Evolutionary conservation across 2,113 vertebrate genomes (phyloP).

Genomic region (Neofelis nebulosa): DNA sequence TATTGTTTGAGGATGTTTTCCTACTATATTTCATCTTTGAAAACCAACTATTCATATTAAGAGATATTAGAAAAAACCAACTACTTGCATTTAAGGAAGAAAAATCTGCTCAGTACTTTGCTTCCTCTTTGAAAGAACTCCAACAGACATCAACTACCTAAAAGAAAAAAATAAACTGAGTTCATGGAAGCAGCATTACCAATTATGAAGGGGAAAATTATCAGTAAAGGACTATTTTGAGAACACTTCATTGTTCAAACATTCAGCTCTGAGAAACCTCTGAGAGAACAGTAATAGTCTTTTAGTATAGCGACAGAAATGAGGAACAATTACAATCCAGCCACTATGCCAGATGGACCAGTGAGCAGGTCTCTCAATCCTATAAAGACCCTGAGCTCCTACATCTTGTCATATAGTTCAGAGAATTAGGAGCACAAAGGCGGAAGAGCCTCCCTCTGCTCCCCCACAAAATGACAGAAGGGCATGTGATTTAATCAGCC

Average conservation of each 20-base stretch:
- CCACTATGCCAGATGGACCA: constrained; percentile 16
- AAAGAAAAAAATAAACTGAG: constrained; percentile 35
- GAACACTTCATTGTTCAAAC: constrained; percentile 52
- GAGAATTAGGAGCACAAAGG: not conserved
- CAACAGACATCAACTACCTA: not conserved
- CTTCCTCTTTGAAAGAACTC: not conserved
- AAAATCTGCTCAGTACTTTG: not conserved
- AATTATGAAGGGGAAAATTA: constrained; percentile 48
- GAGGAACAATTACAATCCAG: constrained; percentile 12
- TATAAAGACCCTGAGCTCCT: not conserved
- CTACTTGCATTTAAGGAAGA: not conserved
- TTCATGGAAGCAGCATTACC: not conserved
- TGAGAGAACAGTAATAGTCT: not conserved
- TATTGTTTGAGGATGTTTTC: not conserved
- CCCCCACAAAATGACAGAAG: not conserved
- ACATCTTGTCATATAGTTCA: constrained; percentile 13
- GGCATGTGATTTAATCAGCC: not conserved
- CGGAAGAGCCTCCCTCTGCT: fast-evolving
- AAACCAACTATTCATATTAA: not conserved
- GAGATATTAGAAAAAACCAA: not conserved
- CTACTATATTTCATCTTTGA: not conserved
- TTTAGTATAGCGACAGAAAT: not conserved
- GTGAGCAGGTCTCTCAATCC: not conserved
- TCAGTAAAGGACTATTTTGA: constrained; percentile 49
- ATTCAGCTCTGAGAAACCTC: not conserved